These are phyloP conservation scores for Philypnodon macrostomus DNA, from an alignment of 2,797 vertebrate species.

Conservation along the genomic window DNA sequence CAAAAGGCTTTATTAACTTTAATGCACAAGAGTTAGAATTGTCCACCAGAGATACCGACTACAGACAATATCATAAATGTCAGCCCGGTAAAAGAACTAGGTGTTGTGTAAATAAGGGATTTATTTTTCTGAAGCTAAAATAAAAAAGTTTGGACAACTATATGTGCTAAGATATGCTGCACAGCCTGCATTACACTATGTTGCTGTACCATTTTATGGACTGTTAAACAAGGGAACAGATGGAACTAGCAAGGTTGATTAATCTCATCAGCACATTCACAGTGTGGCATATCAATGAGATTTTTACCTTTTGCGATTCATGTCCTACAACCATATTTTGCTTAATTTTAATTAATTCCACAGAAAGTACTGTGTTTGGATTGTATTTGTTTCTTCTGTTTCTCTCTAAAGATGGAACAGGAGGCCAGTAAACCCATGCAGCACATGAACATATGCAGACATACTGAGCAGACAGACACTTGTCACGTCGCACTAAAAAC, in stretches of 20 bases:
- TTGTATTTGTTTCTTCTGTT: conserved; percentile 41
- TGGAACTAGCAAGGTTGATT: conserved; percentile 71
- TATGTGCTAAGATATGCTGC: conserved; percentile 43
- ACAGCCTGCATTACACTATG: conserved; percentile 44
- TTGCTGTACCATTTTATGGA: conserved; percentile 57
- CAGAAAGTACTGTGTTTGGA: conserved; percentile 43
- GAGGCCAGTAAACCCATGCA: conserved; percentile 20
- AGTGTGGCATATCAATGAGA: conserved; percentile 51
- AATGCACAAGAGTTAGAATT: conserved; percentile 21
- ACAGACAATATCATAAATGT: conserved; percentile 24
- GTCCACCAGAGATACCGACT: conserved; percentile 16
- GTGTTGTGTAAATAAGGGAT: conserved; percentile 24
- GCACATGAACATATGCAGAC: conserved; percentile 31
- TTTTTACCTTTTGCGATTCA: conserved; percentile 57
- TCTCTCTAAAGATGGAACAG: conserved; percentile 20
- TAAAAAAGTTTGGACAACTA: conserved; percentile 51
- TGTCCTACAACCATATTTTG: conserved; percentile 49
- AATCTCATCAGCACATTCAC: conserved; percentile 68
- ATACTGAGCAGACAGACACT: conserved; percentile 13
- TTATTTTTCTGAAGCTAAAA: conserved; percentile 41
- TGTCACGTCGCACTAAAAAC: conserved; percentile 22
- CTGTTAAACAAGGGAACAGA: conserved; percentile 66
- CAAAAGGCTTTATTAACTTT: conserved; percentile 44
- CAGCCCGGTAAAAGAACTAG: conserved; percentile 17
- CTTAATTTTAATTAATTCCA: conserved; percentile 68